These are phyloP conservation scores for Catharus minimus DNA, from an alignment of 2,113 vertebrate species.

Conservation along the genomic window DNA sequence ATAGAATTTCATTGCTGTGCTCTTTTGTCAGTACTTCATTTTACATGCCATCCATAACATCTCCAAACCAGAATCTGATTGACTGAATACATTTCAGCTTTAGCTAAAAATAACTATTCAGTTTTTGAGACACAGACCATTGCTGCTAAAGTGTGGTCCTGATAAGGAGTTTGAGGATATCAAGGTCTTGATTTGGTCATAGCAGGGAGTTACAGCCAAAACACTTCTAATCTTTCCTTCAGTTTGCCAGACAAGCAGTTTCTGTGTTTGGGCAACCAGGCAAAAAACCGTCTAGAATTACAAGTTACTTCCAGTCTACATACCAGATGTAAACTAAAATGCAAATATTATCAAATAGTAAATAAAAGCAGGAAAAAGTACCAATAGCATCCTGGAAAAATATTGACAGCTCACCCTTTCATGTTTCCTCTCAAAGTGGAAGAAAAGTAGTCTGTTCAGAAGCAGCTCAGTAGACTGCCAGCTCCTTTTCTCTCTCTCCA, in stretches of 20 bases:
- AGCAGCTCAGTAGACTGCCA: background rate
- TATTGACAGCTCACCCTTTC: background rate
- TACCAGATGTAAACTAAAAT: background rate
- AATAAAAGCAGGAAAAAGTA: background rate
- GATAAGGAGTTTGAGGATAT: background rate
- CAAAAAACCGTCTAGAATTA: background rate
- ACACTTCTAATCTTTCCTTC: background rate
- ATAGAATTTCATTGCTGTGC: background rate
- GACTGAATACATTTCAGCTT: background rate
- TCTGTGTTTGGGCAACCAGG: background rate
- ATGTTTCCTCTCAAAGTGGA: background rate
- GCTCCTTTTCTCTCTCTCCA: background rate
- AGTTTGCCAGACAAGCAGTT: background rate
- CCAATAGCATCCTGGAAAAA: background rate
- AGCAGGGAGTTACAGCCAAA: background rate
- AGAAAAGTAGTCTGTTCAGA: background rate
- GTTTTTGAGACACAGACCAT: background rate
- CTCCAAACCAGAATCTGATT: background rate
- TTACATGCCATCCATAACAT: background rate
- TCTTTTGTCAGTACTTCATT: constrained; percentile 29
- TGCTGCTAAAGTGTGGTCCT: background rate
- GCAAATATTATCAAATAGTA: background rate
- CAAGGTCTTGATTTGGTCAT: background rate
- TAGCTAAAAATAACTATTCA: background rate
- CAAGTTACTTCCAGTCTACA: background rate